These are phyloP conservation scores for Mechanitis messenoides DNA, from an alignment of 2,888 invertebrate genomes.

Conservation along the genomic window DNA sequence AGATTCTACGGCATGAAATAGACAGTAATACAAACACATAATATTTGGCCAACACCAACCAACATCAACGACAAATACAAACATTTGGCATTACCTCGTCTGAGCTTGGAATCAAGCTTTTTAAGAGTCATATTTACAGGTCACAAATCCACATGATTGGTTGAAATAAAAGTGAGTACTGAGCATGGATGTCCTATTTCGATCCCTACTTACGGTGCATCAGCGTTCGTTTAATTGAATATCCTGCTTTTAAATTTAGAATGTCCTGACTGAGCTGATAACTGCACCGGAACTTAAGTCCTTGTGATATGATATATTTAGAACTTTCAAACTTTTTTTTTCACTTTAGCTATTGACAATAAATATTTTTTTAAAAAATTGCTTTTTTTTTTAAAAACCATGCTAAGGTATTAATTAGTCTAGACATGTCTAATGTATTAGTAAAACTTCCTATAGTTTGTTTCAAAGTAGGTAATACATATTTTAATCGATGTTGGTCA, in stretches of 20 bases:
- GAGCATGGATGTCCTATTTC: conserved; percentile 55
- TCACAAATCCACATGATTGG: conserved; percentile 24
- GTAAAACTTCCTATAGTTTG: too few relatives aligned
- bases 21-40: too few relatives aligned
- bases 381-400: too few relatives aligned
- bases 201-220: conserved; percentile 67
- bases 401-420: too few relatives aligned
- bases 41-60: too few relatives aligned
- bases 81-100: conserved; percentile 41
- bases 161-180: conserved; percentile 56
- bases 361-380: too few relatives aligned
- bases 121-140: conserved; percentile 48
- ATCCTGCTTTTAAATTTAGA: conserved; percentile 68
- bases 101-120: conserved; percentile 47
- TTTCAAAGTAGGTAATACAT: neutral
- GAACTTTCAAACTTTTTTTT: too few relatives aligned
- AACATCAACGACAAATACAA: too few relatives aligned
- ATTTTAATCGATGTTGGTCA: neutral
- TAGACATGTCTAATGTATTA: too few relatives aligned
- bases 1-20: too few relatives aligned
- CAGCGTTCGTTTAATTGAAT: conserved; percentile 69
- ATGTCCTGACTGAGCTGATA: conserved; percentile 28
- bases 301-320: conserved; percentile 12
- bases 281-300: conserved; percentile 13
- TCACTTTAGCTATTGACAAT: neutral